phyloP scores from a whole-genome alignment of 2,113 vertebrate genomes.

The Boleophthalmus pectinirostris region DNA sequence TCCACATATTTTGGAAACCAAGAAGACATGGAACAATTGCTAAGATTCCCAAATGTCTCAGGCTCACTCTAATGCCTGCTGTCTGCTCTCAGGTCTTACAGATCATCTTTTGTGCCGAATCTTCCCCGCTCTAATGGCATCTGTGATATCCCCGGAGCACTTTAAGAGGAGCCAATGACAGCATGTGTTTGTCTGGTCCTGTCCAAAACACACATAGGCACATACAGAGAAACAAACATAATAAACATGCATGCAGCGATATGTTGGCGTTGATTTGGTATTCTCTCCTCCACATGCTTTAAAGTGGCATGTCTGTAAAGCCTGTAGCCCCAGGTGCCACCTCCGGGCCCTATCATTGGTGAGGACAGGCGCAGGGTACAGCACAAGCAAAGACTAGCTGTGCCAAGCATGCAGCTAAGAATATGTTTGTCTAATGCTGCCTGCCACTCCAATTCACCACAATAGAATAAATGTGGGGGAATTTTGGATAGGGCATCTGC shows the following conservation, averaged over 20 bases:
- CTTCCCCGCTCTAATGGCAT: constrained; percentile 45
- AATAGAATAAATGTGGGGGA: neutral
- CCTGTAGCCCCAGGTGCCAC: constrained; percentile 57
- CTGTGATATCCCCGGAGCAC: constrained; percentile 52
- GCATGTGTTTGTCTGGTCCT: constrained; percentile 38
- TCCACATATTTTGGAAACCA: constrained; percentile 10
- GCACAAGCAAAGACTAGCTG: constrained; percentile 51
- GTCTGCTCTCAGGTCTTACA: constrained; percentile 30
- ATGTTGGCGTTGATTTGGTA: constrained; percentile 36
- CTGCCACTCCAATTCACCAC: neutral
- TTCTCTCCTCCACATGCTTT: constrained; percentile 29
- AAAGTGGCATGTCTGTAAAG: constrained; percentile 51
- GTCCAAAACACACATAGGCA: constrained; percentile 1
- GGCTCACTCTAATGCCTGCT: constrained; percentile 18
- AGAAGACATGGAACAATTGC: constrained; percentile 15
- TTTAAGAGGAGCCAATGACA: constrained; percentile 44
- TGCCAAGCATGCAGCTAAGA: constrained; percentile 39
- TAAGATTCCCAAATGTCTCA: constrained; percentile 30
- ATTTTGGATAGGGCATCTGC: neutral
- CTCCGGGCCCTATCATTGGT: constrained; percentile 51
- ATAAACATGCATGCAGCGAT: constrained; percentile 10
- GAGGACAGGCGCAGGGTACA: constrained; percentile 29
- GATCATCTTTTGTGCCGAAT: constrained; percentile 34
- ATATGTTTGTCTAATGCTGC: constrained; percentile 14
- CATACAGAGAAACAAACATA: neutral